phyloP scores from a whole-genome alignment of 2,888 invertebrate genomes.

The Troglohyphantes excavatus region DNA sequence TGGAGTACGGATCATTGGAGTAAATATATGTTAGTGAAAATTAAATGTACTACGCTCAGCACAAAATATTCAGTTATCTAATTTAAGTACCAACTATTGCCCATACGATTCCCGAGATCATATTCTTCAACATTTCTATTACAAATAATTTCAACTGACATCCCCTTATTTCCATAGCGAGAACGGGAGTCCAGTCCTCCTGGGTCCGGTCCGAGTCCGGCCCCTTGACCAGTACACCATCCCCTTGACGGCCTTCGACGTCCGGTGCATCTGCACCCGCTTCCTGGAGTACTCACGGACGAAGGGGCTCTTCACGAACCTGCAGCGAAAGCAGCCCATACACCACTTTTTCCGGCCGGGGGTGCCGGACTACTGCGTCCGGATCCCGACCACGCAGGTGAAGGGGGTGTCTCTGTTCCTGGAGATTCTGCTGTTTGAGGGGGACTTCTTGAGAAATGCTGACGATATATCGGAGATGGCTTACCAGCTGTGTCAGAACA shows the following conservation, averaged over 20 bases:
- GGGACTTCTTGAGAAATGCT: slow-evolving; percentile 8
- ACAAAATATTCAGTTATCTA: too few relatives aligned
- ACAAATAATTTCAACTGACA: too few relatives aligned
- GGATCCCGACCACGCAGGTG: slow-evolving; percentile 55
- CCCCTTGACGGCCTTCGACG: slow-evolving; percentile 58
- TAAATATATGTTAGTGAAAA: too few relatives aligned
- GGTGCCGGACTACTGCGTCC: slow-evolving; percentile 35
- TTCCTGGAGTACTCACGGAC: slow-evolving; percentile 62
- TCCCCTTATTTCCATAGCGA: slow-evolving; percentile 1
- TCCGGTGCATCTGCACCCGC: slow-evolving; percentile 50
- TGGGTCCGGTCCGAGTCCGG: slow-evolving; percentile 59
- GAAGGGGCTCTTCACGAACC: slow-evolving; percentile 45
- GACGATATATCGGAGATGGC: slow-evolving; percentile 54
- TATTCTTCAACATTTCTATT: too few relatives aligned
- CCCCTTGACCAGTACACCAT: slow-evolving; percentile 61
- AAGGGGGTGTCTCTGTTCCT: slow-evolving; percentile 63
- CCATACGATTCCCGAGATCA: too few relatives aligned
- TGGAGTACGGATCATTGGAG: too few relatives aligned
- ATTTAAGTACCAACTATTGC: too few relatives aligned
- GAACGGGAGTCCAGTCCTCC: slow-evolving; percentile 45
- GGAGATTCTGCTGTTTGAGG: slow-evolving; percentile 53
- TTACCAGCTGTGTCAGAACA: slow-evolving; percentile 49
- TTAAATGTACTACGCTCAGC: too few relatives aligned
- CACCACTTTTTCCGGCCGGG: slow-evolving; percentile 58
- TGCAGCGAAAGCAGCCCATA: slow-evolving; percentile 43